A percentile compares a stretch with the other conserved stretches of the same genome.
These are phyloP conservation scores for Thecophora atra DNA, from an alignment of 2,888 invertebrate genomes.

Conservation along the genomic window DNA sequence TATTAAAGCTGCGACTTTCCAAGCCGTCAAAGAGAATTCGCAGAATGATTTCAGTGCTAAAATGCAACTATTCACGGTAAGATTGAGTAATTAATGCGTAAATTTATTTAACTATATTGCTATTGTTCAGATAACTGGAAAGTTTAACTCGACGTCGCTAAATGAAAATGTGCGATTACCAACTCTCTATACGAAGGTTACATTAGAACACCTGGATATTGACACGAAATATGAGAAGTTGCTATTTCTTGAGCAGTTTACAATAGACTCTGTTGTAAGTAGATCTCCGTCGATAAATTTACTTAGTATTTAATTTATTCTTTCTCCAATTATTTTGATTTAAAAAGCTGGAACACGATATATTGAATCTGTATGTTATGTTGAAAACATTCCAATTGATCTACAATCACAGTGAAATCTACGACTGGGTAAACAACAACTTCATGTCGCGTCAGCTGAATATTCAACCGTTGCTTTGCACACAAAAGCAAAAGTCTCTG, in stretches of 20 bases:
- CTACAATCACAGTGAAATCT: slow-evolving; percentile 74
- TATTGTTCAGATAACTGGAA: slow-evolving; percentile 71
- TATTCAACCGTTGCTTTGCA: slow-evolving; percentile 50
- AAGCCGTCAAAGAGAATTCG: slow-evolving; percentile 75
- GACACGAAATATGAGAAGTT: slow-evolving; percentile 71
- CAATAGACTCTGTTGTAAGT: slow-evolving; percentile 70
- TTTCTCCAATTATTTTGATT: slow-evolving; percentile 11
- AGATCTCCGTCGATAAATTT: background rate
- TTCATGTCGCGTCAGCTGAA: slow-evolving; percentile 66
- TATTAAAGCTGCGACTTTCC: slow-evolving; percentile 77
- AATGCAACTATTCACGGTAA: slow-evolving; percentile 73
- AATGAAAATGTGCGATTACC: slow-evolving; percentile 66
- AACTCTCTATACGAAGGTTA: slow-evolving; percentile 73
- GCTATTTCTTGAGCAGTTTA: slow-evolving; percentile 69
- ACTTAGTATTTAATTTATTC: background rate
- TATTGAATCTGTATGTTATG: slow-evolving; percentile 74
- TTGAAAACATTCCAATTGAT: slow-evolving; percentile 76
- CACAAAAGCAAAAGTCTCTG: slow-evolving; percentile 53
- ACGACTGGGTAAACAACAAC: slow-evolving; percentile 70
- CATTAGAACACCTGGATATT: slow-evolving; percentile 73
- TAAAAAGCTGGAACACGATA: slow-evolving; percentile 68
- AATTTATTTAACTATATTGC: too few species aligned
- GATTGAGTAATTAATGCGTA: slow-evolving; percentile 40
- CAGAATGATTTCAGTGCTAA: slow-evolving; percentile 77
- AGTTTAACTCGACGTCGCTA: slow-evolving; percentile 69